Conservation (phyloP, 2,113 vertebrate species). For the Varanus komodoensis region DNA sequence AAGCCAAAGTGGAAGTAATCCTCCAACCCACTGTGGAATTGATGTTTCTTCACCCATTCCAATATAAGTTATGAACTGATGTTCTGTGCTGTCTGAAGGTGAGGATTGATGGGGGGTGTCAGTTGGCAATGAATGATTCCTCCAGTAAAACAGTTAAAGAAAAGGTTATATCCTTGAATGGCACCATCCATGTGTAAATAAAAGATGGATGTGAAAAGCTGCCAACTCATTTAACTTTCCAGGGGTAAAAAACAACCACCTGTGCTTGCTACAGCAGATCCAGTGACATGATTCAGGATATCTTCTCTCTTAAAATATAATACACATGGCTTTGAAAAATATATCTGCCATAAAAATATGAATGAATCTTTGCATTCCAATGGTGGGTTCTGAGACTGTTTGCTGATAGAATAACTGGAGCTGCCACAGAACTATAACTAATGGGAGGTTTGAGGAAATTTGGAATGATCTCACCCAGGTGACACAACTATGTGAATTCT, state of each 20-base stretch:
- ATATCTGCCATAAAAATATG: not conserved
- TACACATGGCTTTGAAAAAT: slow-evolving; percentile 15
- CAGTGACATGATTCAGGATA: not conserved
- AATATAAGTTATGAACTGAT: slow-evolving; percentile 10
- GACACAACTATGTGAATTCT: not conserved
- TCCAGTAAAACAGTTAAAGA: slow-evolving; percentile 46
- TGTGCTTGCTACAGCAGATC: not conserved
- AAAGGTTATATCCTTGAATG: slow-evolving; percentile 55
- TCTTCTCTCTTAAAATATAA: slow-evolving; percentile 12
- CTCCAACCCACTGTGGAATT: not conserved
- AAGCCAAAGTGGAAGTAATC: slow-evolving; percentile 1
- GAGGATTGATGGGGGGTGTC: slow-evolving; percentile 37
- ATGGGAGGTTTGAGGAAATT: not conserved
- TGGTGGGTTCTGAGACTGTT: not conserved
- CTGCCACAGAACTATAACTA: not conserved
- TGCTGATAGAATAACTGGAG: not conserved
- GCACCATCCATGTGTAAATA: slow-evolving; percentile 41
- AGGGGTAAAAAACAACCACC: not conserved
- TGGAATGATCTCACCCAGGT: not conserved
- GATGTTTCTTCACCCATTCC: not conserved
- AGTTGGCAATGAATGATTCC: slow-evolving; percentile 31
- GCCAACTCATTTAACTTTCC: slow-evolving; percentile 40
- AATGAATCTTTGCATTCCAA: not conserved
- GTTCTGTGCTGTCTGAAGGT: slow-evolving; percentile 3
- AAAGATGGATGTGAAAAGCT: slow-evolving; percentile 56